Base-by-base conservation (phyloP, 2,113 vertebrate species). In the Hydrolagus affinis region DNA sequence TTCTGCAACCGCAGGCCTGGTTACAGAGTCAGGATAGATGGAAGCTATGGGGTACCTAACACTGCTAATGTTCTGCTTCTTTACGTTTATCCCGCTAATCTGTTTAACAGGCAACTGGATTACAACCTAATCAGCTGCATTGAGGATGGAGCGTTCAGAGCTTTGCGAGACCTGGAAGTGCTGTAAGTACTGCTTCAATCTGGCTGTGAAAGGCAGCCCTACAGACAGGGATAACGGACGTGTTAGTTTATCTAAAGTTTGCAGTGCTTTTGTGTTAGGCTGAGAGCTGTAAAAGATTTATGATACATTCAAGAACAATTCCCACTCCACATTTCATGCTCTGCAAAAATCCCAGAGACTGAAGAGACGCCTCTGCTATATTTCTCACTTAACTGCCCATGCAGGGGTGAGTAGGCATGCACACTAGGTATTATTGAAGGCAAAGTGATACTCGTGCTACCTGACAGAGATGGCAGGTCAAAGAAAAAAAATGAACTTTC, bases 71-170 rank as follows among this genome's bases (percentile, higher is more conserved):
- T 78, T 70, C 87, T 0, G 87, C 86, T 89, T 75, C 87, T 87
- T 92, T 87, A 91, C 89, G 73, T 90, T 86, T 86, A 86, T 87
- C 88, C 89, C 88, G 87, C 86, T 93, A 89, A 92, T 94, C 92
- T 92, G 6, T 92, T 92, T 92, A 93, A 92, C 93, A 98, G 97
- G 93, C 97, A 98, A 89, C 92, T 98, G 95, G 97, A 98, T 95
- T 98, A 98, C 93, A 98, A 98, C 94, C 96, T 97, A 92, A 98
- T 98, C 95, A 96, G 94, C 95, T 98, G 97, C 88, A 97, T 98
- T 88, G 97, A 98, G 91, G 97, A 98, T 88, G 97, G 97, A 89
- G 95, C 96, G 0, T 98, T 98, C 86, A 91, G 97, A 89, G 97
- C 97, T 62, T 93, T 98, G 86, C 95, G 96, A 73, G 97, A 98